Evolutionary conservation across 2,888 invertebrate species (phyloP), one percentile per base, ranked within the genome.

Genomic region (Xestia ashworthii): DNA sequence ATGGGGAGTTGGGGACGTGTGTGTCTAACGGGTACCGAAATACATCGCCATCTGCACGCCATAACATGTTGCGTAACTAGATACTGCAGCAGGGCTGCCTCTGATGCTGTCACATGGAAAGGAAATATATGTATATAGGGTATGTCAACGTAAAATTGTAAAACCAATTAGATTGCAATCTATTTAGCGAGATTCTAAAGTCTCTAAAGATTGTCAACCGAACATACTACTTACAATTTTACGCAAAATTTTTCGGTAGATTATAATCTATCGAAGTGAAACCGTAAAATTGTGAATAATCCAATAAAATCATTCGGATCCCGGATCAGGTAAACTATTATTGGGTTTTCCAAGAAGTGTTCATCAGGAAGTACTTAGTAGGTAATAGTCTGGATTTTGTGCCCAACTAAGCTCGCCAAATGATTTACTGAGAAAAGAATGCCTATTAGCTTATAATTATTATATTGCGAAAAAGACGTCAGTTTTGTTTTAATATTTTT

Each of bases 21-120:
- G 80, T 55, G 80, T 83, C 91, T 89, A 88, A 89, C 87, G 89
- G 76, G 85, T 78, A 86, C 90, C 86, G 68, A 91, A 92, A 93
- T 90, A 92, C 80, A 89, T 79, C 88, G 87, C 91, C 93, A 93
- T 93, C 91, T 93, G 93, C 87, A 82, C 78, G 74, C 85, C 87
- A 87, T 89, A 83, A 87, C 83, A 81, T 80, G 82, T 92, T 91
- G 82, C 89, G 94, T 90, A 94, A 93, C 81, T 76, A 71, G 91
- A 93, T 88, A 92, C 87, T 78, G 80, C 5, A 48, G 0, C 85
- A 93, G 93, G 93, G 93, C 46, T 93, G 90, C 0, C 89, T 73
- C 76, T 16, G 2, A 1, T 32, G 0, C 3, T n/a, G 19, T n/a
- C 12, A 48, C 19, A 55, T 58, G 8, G 8, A 68, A 50, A 50